Conservation (phyloP, 2,113 vertebrate genomes). For the Myiopsitta monachus region DNA sequence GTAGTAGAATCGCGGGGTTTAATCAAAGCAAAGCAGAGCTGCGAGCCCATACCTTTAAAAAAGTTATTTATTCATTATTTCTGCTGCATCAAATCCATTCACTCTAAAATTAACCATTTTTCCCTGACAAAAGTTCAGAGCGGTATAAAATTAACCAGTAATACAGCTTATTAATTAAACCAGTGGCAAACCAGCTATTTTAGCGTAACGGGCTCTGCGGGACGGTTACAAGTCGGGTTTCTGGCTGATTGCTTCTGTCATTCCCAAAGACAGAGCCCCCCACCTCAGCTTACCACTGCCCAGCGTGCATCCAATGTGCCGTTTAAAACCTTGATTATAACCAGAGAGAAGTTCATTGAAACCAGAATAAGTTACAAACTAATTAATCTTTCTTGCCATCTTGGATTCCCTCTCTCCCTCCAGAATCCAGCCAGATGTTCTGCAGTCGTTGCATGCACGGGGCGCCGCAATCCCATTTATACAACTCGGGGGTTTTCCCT, state of each 20-base stretch:
- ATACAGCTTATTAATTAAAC: conserved; percentile 57
- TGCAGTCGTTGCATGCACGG: background rate
- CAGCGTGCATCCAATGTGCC: conserved; percentile 29
- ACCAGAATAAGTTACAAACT: conserved; percentile 33
- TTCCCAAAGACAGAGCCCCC: conserved; percentile 22
- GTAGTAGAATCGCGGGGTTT: background rate
- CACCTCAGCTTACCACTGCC: conserved; percentile 44
- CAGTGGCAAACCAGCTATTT: conserved; percentile 21
- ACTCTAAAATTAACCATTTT: conserved; percentile 28
- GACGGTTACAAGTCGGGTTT: background rate
- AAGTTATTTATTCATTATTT: conserved; percentile 20
- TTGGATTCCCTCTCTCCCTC: background rate
- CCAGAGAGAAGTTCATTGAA: conserved; percentile 46
- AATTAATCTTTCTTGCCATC: conserved; percentile 53
- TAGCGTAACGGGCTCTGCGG: background rate
- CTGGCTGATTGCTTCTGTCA: conserved; percentile 22
- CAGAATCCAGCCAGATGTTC: conserved; percentile 53
- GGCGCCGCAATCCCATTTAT: background rate
- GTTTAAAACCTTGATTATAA: conserved; percentile 35
- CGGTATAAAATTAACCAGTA: conserved; percentile 26
- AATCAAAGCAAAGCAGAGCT: background rate
- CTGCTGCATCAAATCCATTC: background rate
- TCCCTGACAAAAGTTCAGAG: conserved; percentile 33
- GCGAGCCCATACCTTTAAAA: background rate
- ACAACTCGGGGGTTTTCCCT: background rate